These are phyloP conservation scores for Xiphophorus hellerii DNA, from an alignment of 2,113 vertebrate genomes.

Conservation along the genomic window DNA sequence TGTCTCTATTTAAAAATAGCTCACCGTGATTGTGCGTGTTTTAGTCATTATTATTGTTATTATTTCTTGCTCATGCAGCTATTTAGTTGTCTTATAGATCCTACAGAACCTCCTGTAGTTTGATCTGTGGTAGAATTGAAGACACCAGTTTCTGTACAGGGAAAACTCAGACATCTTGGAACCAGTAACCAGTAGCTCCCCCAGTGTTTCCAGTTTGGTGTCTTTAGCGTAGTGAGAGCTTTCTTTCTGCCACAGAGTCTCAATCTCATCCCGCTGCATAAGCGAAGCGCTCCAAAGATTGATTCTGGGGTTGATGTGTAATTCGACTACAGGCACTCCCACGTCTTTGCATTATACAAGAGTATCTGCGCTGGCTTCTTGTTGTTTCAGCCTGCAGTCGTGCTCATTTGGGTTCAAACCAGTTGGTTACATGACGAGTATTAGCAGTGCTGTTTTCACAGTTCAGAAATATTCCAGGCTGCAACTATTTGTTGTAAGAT, in stretches of 20 bases:
- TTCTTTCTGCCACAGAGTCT: too few species aligned
- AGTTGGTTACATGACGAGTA: neutral
- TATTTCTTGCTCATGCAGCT: neutral
- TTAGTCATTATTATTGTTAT: too few species aligned
- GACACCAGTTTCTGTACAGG: too few species aligned
- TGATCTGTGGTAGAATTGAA: neutral
- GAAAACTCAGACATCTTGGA: too few species aligned
- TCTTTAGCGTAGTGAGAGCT: neutral
- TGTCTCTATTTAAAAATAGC: too few species aligned
- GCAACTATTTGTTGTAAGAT: constrained; percentile 33
- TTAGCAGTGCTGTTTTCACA: constrained; percentile 22
- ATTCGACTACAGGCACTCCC: constrained; percentile 8
- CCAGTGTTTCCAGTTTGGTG: too few species aligned
- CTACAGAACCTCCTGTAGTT: neutral
- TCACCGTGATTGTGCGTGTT: neutral
- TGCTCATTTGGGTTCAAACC: too few species aligned
- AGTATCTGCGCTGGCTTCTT: constrained; percentile 27
- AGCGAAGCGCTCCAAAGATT: neutral
- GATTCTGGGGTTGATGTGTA: neutral
- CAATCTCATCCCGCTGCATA: neutral
- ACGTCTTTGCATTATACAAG: constrained; percentile 23
- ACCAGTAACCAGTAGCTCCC: neutral
- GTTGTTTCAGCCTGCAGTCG: neutral
- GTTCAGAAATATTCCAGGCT: constrained; percentile 6
- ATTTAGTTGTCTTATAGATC: neutral